phyloP scores from a whole-genome alignment of 2,888 invertebrate genomes.

The Lutraria lutraria region DNA sequence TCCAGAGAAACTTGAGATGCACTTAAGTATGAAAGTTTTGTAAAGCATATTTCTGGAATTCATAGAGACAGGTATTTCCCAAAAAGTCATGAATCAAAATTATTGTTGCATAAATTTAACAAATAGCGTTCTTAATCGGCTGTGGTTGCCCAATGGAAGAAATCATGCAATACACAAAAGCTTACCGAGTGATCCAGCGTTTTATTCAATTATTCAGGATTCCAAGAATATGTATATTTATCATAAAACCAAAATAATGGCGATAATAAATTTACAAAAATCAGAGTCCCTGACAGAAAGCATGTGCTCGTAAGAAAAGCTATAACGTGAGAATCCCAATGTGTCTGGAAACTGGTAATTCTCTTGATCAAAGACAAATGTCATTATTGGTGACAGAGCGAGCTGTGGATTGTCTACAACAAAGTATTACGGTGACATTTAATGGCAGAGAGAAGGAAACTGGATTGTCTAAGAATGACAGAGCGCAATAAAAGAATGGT shows the following conservation, averaged over 20 bases:
- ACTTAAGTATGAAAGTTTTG: slow-evolving; percentile 2
- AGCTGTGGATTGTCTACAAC: slow-evolving; percentile 23
- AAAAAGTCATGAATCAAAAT: slow-evolving; percentile 25
- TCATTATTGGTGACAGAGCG: slow-evolving; percentile 17
- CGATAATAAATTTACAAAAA: slow-evolving; percentile 7
- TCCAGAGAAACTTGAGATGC: slow-evolving; percentile 8
- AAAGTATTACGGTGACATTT: slow-evolving; percentile 18
- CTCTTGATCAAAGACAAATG: slow-evolving; percentile 20
- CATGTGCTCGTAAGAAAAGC: slow-evolving; percentile 23
- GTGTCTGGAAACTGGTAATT: slow-evolving; percentile 12
- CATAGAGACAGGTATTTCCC: background rate
- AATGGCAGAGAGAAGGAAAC: slow-evolving; percentile 24
- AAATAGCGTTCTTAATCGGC: background rate
- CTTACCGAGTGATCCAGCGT: background rate
- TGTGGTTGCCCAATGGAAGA: background rate
- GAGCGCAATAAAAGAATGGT: background rate
- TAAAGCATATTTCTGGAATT: background rate
- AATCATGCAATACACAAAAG: background rate
- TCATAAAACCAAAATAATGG: slow-evolving; percentile 17
- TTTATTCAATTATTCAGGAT: background rate
- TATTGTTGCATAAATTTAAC: slow-evolving; percentile 11
- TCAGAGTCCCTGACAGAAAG: background rate
- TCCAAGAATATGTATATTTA: background rate
- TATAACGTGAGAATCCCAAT: slow-evolving; percentile 10
- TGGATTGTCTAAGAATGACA: slow-evolving; percentile 21